Base-by-base conservation (phyloP, 2,113 vertebrate species). In the Sceloporus tristichus region DNA sequence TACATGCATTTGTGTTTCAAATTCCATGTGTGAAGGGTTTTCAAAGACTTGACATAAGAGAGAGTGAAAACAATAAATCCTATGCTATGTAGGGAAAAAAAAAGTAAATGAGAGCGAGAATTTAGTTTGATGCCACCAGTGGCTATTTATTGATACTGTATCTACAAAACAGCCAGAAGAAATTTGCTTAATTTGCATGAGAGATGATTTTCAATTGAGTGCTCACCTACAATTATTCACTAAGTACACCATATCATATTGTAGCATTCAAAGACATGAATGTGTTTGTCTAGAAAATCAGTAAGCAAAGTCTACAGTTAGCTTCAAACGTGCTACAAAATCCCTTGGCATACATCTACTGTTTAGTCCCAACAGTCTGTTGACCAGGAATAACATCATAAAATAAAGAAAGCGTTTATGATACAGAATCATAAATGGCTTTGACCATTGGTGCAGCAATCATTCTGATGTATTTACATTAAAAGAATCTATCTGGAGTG, bases 371-470 rank as follows among this genome's bases (percentile, higher is more conserved):
- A 92, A 53, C n/a, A 91, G 79, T 65, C 23, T 92, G 89, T 2
- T 66, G 65, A 29, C 73, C 21, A 82, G 78, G 14, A 91, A 85
- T 84, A 87, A 80, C 2, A n/a, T 70, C 1, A 73, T 82, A 80
- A 90, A 56, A 95, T 86, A 96, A 92, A 94, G 62, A 3, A 62
- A 91, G 65, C 71, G 94, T 95, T 95, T 87, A 94, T 73, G 82
- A 34, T 42, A 70, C 73, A 87, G 19, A 73, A 48, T 70, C 78
- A 74, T 77, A 14, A 87, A 81, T 27, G 73, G 54, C 89, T 87
- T 66, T 92, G 78, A 90, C 88, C 7, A 9, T 71, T 85, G 90
- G 85, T 1, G 48, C 7, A 2, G 56, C 11, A 76, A 7, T 73
- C 76, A 84, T n/a, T 59, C 53, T 65, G 54, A 82, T 38, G 21